These are phyloP conservation scores for Cheirogaleus medius DNA, from an alignment of 2,113 vertebrate genomes.

Conservation along the genomic window DNA sequence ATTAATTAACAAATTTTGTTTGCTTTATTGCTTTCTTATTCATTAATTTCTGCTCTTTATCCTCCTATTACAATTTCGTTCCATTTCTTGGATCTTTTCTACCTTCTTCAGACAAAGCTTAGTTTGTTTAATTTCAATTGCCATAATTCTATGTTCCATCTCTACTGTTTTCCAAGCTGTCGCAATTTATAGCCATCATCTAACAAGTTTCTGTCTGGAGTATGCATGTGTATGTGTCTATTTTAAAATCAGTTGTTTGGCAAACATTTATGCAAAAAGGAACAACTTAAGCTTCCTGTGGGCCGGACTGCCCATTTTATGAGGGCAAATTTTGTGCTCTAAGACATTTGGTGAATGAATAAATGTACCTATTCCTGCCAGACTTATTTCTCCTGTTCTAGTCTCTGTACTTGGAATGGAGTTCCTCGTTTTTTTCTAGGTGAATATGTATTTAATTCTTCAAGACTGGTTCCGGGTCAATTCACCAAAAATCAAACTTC, in stretches of 20 bases:
- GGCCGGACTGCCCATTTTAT: background rate
- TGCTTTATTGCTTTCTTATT: background rate
- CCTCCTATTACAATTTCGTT: background rate
- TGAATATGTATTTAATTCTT: conserved; percentile 27
- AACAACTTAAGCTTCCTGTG: background rate
- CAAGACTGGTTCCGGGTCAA: background rate
- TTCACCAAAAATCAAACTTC: conserved; percentile 38
- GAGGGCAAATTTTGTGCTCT: background rate
- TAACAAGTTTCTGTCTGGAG: background rate
- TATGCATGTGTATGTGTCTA: background rate
- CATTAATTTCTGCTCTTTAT: background rate
- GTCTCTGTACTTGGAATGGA: background rate
- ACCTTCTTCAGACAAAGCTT: background rate
- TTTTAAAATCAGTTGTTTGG: conserved; percentile 11
- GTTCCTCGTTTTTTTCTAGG: background rate
- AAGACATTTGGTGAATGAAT: background rate
- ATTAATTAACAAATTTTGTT: background rate
- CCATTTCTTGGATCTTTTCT: background rate
- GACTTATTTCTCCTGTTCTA: background rate
- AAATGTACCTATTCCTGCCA: background rate
- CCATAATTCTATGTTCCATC: background rate
- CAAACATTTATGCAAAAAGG: background rate
- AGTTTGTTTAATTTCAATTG: background rate
- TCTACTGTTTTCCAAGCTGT: background rate
- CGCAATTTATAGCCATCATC: background rate